phyloP scores from a whole-genome alignment of 1,140 invertebrate species.

The Pygmarrhopalites habei region DNA sequence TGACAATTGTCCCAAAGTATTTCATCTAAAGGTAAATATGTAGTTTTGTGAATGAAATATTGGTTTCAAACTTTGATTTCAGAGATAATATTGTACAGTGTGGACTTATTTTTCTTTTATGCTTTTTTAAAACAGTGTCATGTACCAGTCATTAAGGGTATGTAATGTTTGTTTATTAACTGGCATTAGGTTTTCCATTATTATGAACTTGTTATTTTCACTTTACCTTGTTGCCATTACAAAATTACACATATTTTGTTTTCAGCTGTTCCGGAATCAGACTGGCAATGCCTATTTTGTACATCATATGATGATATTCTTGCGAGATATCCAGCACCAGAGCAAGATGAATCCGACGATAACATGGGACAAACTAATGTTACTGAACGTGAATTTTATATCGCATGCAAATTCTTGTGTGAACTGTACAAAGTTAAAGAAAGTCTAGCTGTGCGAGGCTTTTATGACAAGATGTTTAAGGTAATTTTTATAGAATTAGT shows the following conservation, averaged over 20 bases:
- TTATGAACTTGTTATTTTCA: too few relatives aligned
- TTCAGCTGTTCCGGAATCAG: slow-evolving; percentile 19
- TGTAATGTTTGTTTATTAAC: too few relatives aligned
- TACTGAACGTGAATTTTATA: not conserved
- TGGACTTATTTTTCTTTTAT: too few relatives aligned
- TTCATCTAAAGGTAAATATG: too few relatives aligned
- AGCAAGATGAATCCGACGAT: not conserved
- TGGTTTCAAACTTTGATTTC: too few relatives aligned
- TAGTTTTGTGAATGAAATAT: too few relatives aligned
- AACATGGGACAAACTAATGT: not conserved
- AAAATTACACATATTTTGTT: too few relatives aligned
- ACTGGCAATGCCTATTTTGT: slow-evolving; percentile 30
- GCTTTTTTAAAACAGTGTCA: too few relatives aligned
- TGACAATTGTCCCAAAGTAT: slow-evolving; percentile 35
- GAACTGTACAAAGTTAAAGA: slow-evolving; percentile 22
- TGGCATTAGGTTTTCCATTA: too few relatives aligned
- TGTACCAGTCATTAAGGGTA: slow-evolving; percentile 17
- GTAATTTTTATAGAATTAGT: slow-evolving; percentile 15
- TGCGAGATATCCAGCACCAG: not conserved
- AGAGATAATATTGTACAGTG: too few relatives aligned
- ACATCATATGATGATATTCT: slow-evolving; percentile 9
- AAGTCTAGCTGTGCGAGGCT: slow-evolving; percentile 1
- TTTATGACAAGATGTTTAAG: slow-evolving; percentile 13
- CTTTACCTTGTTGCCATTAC: too few relatives aligned
- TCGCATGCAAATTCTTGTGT: slow-evolving; percentile 26